phyloP scores from a whole-genome alignment of 1,140 invertebrate species.

The Penaeus vannamei region DNA sequence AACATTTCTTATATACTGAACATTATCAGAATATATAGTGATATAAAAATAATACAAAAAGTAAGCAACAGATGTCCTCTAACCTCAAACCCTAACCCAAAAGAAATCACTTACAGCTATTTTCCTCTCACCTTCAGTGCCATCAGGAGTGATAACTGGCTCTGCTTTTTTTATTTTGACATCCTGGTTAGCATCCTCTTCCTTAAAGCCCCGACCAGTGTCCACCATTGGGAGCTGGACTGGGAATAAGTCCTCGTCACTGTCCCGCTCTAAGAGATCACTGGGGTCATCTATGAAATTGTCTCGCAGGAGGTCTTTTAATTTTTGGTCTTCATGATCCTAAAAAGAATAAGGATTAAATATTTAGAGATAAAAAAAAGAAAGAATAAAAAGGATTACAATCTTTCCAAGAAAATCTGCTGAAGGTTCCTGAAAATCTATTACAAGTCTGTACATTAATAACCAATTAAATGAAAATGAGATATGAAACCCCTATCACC shows the following conservation, averaged over 20 bases:
- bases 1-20: no score
- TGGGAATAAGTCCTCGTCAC: slow-evolving; percentile 44
- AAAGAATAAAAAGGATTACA: not conserved
- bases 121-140: slow-evolving; percentile 22
- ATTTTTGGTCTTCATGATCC: slow-evolving; percentile 61
- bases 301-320: slow-evolving; percentile 56
- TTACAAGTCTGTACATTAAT: no score
- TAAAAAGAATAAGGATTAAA: not conserved
- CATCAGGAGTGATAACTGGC: not conserved
- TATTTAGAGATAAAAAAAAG: not conserved
- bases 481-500: no score
- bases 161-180: not conserved
- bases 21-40: not conserved
- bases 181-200: slow-evolving; percentile 10
- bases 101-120: no score
- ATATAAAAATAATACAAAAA: not conserved
- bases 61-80: no score
- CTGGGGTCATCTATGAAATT: slow-evolving; percentile 58
- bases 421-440: no score
- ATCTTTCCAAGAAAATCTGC: no score
- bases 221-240: slow-evolving; percentile 58
- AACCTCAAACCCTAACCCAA: no score
- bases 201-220: slow-evolving; percentile 49
- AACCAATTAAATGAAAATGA: no score
- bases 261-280: slow-evolving; percentile 16